These are phyloP conservation scores for Galendromus occidentalis DNA, from an alignment of 1,140 invertebrate genomes.

Conservation along the genomic window DNA sequence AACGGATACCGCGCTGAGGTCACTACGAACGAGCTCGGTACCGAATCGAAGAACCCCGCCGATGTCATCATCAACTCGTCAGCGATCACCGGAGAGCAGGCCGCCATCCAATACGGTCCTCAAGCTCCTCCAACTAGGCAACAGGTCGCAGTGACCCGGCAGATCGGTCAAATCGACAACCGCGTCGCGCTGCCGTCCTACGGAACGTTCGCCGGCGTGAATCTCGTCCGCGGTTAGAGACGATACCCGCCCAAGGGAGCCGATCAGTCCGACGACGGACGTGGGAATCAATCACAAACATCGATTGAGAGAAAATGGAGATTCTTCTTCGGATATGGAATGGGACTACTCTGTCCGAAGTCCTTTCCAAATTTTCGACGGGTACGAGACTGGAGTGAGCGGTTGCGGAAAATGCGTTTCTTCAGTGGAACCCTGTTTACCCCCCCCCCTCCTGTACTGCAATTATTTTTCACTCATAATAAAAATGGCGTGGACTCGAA, in stretches of 20 bases:
- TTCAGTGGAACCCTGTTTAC: too few species aligned
- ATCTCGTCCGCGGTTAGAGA: neutral
- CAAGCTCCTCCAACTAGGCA: neutral
- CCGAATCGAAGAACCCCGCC: neutral
- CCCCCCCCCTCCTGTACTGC: too few species aligned
- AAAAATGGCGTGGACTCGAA: too few species aligned
- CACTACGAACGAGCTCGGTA: constrained; percentile 6
- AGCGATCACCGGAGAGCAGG: neutral
- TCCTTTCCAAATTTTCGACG: too few species aligned
- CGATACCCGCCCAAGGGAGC: neutral
- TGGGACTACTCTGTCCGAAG: too few species aligned
- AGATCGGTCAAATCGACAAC: neutral
- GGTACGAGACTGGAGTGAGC: too few species aligned
- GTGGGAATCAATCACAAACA: too few species aligned
- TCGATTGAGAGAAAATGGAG: too few species aligned
- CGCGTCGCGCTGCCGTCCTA: neutral
- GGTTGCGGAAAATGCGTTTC: too few species aligned
- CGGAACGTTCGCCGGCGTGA: neutral
- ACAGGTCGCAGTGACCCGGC: neutral
- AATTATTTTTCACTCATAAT: too few species aligned
- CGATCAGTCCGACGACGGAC: too few species aligned
- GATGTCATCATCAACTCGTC: neutral
- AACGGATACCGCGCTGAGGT: constrained; percentile 17
- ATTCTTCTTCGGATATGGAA: too few species aligned
- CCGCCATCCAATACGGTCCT: neutral